A percentile compares a stretch with the other conserved stretches of the same genome.
Evolutionary conservation across 1,140 invertebrate genomes (phyloP).

Genomic region (Eumeta japonica): DNA sequence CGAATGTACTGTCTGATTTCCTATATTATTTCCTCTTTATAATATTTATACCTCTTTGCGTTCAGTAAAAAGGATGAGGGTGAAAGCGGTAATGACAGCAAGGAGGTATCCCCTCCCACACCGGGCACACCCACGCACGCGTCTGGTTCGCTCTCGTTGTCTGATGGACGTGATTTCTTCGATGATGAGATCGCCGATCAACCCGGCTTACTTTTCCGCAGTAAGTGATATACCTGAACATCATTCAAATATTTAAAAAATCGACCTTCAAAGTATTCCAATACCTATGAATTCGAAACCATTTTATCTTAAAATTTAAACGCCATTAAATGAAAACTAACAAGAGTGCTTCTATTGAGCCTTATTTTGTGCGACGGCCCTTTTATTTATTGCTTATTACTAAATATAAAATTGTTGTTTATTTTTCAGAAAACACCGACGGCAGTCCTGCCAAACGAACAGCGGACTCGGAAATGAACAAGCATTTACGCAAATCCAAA

Average conservation of each 20-base stretch:
- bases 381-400: too few relatives aligned
- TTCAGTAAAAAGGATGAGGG: slow-evolving; percentile 6
- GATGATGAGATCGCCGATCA: slow-evolving; percentile 91
- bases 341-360: too few relatives aligned
- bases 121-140: slow-evolving; percentile 76
- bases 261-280: too few relatives aligned
- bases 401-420: slow-evolving; percentile 1
- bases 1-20: too few relatives aligned
- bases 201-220: slow-evolving; percentile 76
- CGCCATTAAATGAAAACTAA: too few relatives aligned
- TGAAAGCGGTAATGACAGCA: slow-evolving; percentile 23
- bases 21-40: too few relatives aligned
- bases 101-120: slow-evolving; percentile 55
- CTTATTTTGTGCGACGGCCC: too few relatives aligned
- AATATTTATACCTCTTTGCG: not conserved
- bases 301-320: too few relatives aligned
- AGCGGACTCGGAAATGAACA: slow-evolving; percentile 32
- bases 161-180: slow-evolving; percentile 71
- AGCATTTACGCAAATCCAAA: slow-evolving; percentile 34
- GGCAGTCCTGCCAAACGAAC: slow-evolving; percentile 36
- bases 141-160: slow-evolving; percentile 72
- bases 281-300: too few relatives aligned
- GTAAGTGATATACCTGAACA: too few relatives aligned
- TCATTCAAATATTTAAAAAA: too few relatives aligned
- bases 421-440: slow-evolving; percentile 37